Percentiles rank a stretch among this genome's conserved stretches.
Conservation (phyloP, 2,113 vertebrate genomes). For the Lepidothrix coronata region DNA sequence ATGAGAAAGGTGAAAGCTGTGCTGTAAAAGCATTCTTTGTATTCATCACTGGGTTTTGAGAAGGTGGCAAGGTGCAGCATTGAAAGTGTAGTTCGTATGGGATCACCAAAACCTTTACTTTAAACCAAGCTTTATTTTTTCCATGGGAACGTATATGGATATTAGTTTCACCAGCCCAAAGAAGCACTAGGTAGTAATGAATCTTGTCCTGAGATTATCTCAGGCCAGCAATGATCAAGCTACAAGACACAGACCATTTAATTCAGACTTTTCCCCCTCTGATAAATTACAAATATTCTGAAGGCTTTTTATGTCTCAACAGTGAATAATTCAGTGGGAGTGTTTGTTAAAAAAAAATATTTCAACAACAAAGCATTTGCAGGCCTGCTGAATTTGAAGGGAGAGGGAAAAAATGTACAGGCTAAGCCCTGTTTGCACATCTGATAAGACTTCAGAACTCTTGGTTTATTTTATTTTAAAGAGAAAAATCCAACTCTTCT, state of each 20-base stretch:
- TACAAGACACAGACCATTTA: neutral
- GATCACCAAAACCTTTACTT: neutral
- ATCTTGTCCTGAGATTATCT: neutral
- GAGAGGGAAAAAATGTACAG: neutral
- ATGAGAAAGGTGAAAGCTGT: neutral
- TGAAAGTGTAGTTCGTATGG: neutral
- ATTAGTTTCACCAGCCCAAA: neutral
- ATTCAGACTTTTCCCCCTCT: neutral
- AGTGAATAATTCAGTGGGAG: neutral
- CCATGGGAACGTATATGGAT: neutral
- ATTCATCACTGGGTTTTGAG: neutral
- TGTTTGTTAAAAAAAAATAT: neutral
- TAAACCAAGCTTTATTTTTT: neutral
- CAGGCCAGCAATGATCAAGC: neutral
- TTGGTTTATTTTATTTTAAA: neutral
- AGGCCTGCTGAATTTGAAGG: neutral
- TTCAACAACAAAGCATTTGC: neutral
- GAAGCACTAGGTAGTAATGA: neutral
- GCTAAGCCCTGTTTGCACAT: neutral
- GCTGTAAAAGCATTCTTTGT: neutral
- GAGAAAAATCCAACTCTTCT: neutral
- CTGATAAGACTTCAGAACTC: neutral
- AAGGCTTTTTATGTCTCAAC: neutral
- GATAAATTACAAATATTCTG: neutral
- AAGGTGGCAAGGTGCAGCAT: neutral